Percentiles rank a stretch among this genome's conserved stretches.
phyloP scores from a whole-genome alignment of 2,113 vertebrate genomes.

The Channa maculata region DNA sequence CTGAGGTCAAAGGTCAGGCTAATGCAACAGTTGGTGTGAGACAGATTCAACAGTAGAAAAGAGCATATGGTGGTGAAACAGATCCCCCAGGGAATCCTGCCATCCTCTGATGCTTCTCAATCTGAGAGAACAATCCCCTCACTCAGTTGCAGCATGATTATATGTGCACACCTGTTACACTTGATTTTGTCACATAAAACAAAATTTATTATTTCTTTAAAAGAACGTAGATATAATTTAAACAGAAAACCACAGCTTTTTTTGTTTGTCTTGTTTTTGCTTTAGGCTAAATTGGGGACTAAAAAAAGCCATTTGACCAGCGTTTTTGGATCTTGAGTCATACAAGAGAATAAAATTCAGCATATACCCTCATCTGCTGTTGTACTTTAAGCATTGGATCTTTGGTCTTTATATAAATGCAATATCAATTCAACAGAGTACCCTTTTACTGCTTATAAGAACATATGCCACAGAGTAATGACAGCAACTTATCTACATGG shows the following conservation, averaged over 20 bases:
- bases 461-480: too few species aligned
- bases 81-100: slow-evolving; percentile 52
- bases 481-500: too few species aligned
- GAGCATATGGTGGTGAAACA: slow-evolving; percentile 72
- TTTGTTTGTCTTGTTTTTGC: too few species aligned
- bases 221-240: too few species aligned
- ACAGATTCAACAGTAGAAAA: slow-evolving; percentile 47
- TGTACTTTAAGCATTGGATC: neutral
- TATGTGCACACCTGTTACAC: neutral
- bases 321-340: neutral
- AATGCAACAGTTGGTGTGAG: slow-evolving; percentile 69
- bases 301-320: too few species aligned
- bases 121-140: slow-evolving; percentile 39
- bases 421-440: too few species aligned
- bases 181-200: too few species aligned
- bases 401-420: too few species aligned
- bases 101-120: slow-evolving; percentile 21
- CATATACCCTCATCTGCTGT: neutral
- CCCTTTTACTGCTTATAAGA: too few species aligned
- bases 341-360: neutral
- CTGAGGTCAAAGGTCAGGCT: slow-evolving; percentile 66
- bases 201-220: too few species aligned
- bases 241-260: too few species aligned
- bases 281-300: too few species aligned
- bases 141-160: neutral